Conservation (phyloP, 2,797 vertebrate genomes). For the Varecia variegata region DNA sequence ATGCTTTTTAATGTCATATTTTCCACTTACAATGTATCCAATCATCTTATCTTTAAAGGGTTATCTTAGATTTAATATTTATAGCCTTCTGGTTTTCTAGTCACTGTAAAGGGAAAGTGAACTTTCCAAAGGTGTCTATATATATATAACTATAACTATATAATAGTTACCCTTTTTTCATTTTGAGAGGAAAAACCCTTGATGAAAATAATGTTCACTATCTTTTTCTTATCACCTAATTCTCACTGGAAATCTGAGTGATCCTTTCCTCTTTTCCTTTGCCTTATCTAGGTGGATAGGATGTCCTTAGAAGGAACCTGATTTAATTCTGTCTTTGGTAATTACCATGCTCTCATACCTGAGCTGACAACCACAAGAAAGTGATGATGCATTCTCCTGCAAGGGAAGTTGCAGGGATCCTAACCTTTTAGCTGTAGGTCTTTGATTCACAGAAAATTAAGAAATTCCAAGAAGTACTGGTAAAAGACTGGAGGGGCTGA, state of each 20-base stretch:
- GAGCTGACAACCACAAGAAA: not conserved
- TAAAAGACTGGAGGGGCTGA: not conserved
- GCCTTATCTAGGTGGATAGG: constrained; percentile 39
- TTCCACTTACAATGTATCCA: not conserved
- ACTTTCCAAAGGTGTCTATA: not conserved
- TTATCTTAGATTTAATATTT: constrained; percentile 45
- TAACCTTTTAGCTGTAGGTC: not conserved
- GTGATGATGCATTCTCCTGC: not conserved
- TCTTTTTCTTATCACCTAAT: constrained; percentile 3
- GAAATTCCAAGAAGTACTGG: not conserved
- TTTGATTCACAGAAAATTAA: not conserved
- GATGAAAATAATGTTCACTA: not conserved
- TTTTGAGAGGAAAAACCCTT: not conserved
- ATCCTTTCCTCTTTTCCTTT: not conserved
- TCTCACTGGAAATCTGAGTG: constrained; percentile 23
- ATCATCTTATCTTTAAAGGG: constrained; percentile 7
- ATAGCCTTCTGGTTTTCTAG: constrained; percentile 7
- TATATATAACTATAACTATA: too few relatives aligned
- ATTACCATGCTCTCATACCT: not conserved
- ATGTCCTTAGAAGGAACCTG: not conserved
- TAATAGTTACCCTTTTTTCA: not conserved
- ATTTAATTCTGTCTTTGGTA: not conserved
- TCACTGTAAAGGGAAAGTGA: constrained; percentile 31
- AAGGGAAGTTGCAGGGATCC: not conserved
- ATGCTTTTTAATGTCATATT: not conserved